Evolutionary conservation across 2,113 vertebrate species (phyloP).

Genomic region (Urocitellus parryii): DNA sequence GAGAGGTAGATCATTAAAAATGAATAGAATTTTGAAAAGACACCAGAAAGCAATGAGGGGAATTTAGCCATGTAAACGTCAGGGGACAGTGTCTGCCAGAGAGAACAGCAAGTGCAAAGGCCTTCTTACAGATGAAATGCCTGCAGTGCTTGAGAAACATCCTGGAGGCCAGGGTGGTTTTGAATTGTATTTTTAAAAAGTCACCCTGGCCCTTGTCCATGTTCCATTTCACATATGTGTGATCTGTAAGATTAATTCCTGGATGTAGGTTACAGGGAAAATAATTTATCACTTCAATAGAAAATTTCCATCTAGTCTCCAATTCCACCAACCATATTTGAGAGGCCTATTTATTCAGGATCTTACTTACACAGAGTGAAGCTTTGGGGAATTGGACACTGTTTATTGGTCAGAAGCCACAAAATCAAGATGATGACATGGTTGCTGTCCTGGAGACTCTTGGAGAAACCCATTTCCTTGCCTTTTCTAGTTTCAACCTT

Average conservation of each 20-base stretch:
- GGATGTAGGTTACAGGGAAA: background rate
- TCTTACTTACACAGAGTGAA: background rate
- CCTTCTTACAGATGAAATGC: background rate
- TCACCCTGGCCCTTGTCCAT: background rate
- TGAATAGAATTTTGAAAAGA: background rate
- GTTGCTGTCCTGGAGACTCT: background rate
- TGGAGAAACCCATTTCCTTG: background rate
- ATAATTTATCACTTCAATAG: constrained; percentile 39
- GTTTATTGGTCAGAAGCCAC: background rate
- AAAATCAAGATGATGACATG: background rate
- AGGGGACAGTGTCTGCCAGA: background rate
- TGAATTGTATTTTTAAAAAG: background rate
- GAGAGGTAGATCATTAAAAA: background rate
- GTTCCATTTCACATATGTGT: background rate
- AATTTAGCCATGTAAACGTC: background rate
- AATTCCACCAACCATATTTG: background rate
- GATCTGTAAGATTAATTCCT: background rate
- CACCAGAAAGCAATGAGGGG: background rate
- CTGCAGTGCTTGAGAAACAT: background rate
- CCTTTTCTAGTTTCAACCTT: background rate
- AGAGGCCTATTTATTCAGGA: background rate
- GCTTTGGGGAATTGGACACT: background rate
- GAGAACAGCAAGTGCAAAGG: background rate
- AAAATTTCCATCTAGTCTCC: background rate
- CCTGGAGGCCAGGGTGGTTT: background rate